These are phyloP conservation scores for Somateria mollissima DNA, from an alignment of 2,797 vertebrate species.

Conservation along the genomic window DNA sequence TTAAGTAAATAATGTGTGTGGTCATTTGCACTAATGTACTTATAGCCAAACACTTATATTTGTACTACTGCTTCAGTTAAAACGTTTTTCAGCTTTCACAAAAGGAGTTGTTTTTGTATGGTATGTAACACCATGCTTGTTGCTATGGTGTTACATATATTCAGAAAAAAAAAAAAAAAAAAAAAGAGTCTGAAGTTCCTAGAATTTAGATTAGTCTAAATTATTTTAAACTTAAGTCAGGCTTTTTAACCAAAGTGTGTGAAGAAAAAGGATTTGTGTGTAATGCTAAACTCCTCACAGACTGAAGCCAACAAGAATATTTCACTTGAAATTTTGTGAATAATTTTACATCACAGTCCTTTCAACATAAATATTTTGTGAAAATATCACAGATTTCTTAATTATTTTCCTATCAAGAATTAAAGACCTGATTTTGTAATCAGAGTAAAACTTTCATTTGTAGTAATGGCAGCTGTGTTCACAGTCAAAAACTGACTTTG, in stretches of 20 bases:
- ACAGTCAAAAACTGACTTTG: not conserved
- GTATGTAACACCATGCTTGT: constrained; percentile 5
- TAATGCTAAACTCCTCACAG: not conserved
- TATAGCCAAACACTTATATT: constrained; percentile 41
- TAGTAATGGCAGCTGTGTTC: not conserved
- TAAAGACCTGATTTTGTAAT: not conserved
- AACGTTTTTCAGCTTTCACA: constrained; percentile 37
- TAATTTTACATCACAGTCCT: not conserved
- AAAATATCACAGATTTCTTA: not conserved
- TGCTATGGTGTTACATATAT: constrained; percentile 65
- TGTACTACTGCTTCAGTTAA: constrained; percentile 19
- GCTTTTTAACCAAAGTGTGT: not conserved
- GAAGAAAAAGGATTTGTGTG: constrained; percentile 21
- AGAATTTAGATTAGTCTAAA: constrained; percentile 55
- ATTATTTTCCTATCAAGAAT: not conserved
- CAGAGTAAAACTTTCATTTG: not conserved
- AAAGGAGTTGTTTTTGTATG: not conserved
- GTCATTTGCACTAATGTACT: constrained; percentile 1
- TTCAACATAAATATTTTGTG: not conserved
- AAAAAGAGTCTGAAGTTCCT: not conserved
- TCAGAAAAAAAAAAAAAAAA: constrained; percentile 35
- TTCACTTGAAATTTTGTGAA: not conserved
- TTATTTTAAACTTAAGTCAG: constrained; percentile 27
- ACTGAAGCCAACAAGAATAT: not conserved
- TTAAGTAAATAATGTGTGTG: not conserved